These are phyloP conservation scores for Argyresthia albistria DNA, from an alignment of 2,888 invertebrate species.

Conservation along the genomic window DNA sequence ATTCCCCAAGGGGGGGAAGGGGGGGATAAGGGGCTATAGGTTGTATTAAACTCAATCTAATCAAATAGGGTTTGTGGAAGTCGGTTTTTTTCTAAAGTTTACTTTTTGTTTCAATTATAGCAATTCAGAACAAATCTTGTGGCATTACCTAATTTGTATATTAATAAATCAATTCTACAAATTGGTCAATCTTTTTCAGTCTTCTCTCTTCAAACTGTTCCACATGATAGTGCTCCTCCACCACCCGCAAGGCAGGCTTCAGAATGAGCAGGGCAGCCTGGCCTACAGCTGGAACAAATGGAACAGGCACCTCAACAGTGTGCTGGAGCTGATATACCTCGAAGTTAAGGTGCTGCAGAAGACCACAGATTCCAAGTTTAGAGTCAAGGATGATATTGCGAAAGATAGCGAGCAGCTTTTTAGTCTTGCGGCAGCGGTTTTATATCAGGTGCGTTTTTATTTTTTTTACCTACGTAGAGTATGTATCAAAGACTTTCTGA, in stretches of 20 bases:
- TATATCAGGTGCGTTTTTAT: slow-evolving; percentile 19
- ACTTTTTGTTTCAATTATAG: too few species aligned
- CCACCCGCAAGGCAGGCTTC: slow-evolving; percentile 41
- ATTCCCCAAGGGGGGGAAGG: too few species aligned
- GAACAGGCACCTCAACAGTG: slow-evolving; percentile 42
- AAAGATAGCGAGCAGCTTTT: slow-evolving; percentile 31
- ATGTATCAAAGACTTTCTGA: too few species aligned
- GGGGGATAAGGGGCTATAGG: too few species aligned
- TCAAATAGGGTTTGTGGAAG: too few species aligned
- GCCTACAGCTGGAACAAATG: slow-evolving; percentile 46
- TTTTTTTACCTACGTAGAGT: too few species aligned
- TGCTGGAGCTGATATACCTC: slow-evolving; percentile 45
- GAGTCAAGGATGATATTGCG: slow-evolving; percentile 19
- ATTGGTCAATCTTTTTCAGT: slow-evolving; percentile 25
- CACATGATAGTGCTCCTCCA: slow-evolving; percentile 41
- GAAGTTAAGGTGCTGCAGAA: slow-evolving; percentile 43
- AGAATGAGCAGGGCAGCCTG: slow-evolving; percentile 34
- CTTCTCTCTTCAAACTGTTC: slow-evolving; percentile 41
- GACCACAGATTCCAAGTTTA: slow-evolving; percentile 9
- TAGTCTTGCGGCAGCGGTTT: slow-evolving; percentile 40
- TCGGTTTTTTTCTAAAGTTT: too few species aligned
- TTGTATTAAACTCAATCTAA: too few species aligned
- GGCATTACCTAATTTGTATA: too few species aligned
- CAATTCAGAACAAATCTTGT: too few species aligned
- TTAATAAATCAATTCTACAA: too few species aligned